These are phyloP conservation scores for Sebastes taczanowskii DNA, from an alignment of 2,797 vertebrate species.

Conservation along the genomic window DNA sequence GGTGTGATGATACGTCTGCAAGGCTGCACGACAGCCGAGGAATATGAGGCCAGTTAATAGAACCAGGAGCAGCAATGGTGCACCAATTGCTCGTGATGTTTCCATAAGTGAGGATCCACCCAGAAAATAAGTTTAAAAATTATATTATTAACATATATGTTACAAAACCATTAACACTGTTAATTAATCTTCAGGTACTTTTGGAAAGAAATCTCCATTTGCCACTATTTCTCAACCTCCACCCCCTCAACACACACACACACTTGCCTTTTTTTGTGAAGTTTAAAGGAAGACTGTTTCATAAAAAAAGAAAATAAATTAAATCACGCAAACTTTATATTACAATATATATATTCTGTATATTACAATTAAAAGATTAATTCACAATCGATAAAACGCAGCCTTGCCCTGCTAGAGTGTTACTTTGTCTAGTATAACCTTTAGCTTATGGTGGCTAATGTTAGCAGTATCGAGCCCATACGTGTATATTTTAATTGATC, in stretches of 20 bases:
- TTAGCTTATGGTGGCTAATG: not conserved
- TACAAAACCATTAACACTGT: too few relatives aligned
- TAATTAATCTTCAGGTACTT: too few relatives aligned
- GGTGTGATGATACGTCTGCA: conserved; percentile 26
- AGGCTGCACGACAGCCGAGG: not conserved
- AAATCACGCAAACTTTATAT: not conserved
- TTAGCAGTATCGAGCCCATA: not conserved
- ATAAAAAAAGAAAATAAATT: not conserved
- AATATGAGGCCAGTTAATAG: not conserved
- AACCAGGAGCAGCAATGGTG: not conserved
- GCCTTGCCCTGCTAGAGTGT: not conserved
- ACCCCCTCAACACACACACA: too few relatives aligned
- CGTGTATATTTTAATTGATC: not conserved
- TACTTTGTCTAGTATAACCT: not conserved
- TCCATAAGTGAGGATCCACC: too few relatives aligned
- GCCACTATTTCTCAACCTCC: too few relatives aligned
- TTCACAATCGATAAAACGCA: not conserved
- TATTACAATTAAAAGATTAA: not conserved
- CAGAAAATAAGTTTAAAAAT: too few relatives aligned
- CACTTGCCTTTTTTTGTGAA: not conserved
- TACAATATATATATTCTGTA: too few relatives aligned
- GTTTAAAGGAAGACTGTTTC: not conserved
- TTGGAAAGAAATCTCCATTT: too few relatives aligned
- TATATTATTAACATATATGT: too few relatives aligned
- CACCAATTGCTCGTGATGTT: not conserved